These are phyloP conservation scores for Alligator sinensis DNA, from an alignment of 2,113 vertebrate species.

Conservation along the genomic window DNA sequence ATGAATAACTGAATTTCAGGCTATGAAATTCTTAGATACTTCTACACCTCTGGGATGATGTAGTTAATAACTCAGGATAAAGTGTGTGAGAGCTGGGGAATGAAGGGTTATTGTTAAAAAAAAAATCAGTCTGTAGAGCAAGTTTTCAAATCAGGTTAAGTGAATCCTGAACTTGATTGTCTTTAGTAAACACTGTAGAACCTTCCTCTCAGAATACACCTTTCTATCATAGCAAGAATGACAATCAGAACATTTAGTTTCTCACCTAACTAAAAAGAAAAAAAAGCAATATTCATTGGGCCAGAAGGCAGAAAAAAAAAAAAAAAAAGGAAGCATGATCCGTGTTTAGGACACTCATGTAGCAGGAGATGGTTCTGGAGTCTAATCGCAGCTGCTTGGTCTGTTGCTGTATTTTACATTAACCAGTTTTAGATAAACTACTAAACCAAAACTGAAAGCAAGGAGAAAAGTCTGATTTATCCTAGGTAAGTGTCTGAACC, in stretches of 20 bases:
- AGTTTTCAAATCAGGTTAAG: neutral
- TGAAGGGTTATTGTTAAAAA: neutral
- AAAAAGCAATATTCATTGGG: neutral
- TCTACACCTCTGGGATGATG: too few relatives aligned
- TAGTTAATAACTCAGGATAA: neutral
- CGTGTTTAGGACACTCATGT: too few relatives aligned
- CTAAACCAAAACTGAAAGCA: too few relatives aligned
- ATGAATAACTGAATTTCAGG: too few relatives aligned
- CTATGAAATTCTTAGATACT: too few relatives aligned
- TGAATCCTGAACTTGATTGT: neutral
- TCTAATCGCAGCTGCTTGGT: too few relatives aligned
- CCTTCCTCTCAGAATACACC: neutral
- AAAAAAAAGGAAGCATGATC: neutral
- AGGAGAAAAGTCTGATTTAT: too few relatives aligned
- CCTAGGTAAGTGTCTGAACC: too few relatives aligned
- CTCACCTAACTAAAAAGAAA: neutral
- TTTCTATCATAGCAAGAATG: neutral
- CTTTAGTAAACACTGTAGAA: neutral
- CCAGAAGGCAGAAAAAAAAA: neutral
- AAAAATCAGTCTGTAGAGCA: neutral
- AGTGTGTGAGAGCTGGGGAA: neutral
- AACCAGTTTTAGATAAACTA: too few relatives aligned
- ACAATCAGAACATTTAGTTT: neutral
- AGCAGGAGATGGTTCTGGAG: too few relatives aligned
- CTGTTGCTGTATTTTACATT: too few relatives aligned